These are phyloP conservation scores for Nettapus auritus DNA, from an alignment of 2,113 vertebrate genomes.

Conservation along the genomic window DNA sequence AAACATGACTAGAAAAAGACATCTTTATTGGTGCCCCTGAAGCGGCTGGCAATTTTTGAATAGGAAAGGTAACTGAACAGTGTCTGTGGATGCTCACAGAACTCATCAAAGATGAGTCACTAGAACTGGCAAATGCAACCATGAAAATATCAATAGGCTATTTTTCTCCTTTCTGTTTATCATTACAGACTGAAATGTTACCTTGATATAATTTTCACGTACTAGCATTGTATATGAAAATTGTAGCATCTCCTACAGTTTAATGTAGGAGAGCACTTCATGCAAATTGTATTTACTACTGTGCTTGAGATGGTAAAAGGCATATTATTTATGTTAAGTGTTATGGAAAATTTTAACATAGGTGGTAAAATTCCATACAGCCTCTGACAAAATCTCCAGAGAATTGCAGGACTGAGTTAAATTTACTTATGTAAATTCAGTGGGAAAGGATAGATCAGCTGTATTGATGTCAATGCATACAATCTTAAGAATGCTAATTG, in stretches of 20 bases:
- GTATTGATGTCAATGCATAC: background rate
- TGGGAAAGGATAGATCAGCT: conserved; percentile 22
- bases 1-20: background rate
- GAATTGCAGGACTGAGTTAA: background rate
- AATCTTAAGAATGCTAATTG: background rate
- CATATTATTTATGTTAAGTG: background rate
- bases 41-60: background rate
- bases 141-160: background rate
- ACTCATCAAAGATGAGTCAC: background rate
- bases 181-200: background rate
- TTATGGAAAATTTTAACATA: background rate
- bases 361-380: background rate
- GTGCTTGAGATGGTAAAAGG: background rate
- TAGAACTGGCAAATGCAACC: background rate
- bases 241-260: background rate
- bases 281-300: background rate
- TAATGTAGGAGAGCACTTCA: background rate
- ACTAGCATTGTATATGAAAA: background rate
- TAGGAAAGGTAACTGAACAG: background rate
- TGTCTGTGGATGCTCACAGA: background rate
- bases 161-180: background rate
- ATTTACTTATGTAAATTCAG: background rate
- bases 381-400: background rate
- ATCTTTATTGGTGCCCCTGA: background rate
- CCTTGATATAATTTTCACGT: background rate